Evolutionary conservation across 2,888 invertebrate genomes (phyloP).

Genomic region (Eristalinus sepulchralis): DNA sequence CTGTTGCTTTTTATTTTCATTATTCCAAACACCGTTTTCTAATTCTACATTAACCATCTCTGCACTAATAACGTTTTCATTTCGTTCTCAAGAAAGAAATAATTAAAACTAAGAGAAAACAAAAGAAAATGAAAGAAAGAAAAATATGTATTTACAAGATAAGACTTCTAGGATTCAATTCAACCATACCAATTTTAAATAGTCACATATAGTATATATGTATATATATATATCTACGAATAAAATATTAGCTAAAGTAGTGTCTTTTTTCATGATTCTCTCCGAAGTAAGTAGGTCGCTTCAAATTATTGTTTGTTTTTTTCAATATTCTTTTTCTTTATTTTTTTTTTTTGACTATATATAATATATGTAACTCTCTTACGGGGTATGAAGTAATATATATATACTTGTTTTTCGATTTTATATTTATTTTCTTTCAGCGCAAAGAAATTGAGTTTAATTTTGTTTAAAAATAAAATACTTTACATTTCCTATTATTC

Average conservation of each 20-base stretch:
- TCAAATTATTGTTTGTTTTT: slow-evolving; percentile 57
- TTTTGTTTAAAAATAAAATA: slow-evolving; percentile 41
- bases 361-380: slow-evolving; percentile 6
- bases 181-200: slow-evolving; percentile 21
- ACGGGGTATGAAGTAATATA: slow-evolving; percentile 37
- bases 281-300: slow-evolving; percentile 64
- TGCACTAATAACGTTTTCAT: not conserved
- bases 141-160: slow-evolving; percentile 3
- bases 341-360: slow-evolving; percentile 38
- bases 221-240: slow-evolving; percentile 32
- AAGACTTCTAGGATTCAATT: not conserved
- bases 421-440: slow-evolving; percentile 28
- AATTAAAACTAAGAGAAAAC: not conserved
- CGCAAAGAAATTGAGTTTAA: slow-evolving; percentile 11
- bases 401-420: too few relatives aligned
- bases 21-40: not conserved
- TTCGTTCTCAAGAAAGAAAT: slow-evolving; percentile 8
- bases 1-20: not conserved
- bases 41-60: not conserved
- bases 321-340: not conserved
- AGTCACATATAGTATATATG: slow-evolving; percentile 19
- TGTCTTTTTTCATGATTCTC: slow-evolving; percentile 69
- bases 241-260: slow-evolving; percentile 66
- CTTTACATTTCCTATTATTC: slow-evolving; percentile 11
- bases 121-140: not conserved